Conservation (phyloP, 2,797 vertebrate species). For the Hozukius guyotensis region DNA sequence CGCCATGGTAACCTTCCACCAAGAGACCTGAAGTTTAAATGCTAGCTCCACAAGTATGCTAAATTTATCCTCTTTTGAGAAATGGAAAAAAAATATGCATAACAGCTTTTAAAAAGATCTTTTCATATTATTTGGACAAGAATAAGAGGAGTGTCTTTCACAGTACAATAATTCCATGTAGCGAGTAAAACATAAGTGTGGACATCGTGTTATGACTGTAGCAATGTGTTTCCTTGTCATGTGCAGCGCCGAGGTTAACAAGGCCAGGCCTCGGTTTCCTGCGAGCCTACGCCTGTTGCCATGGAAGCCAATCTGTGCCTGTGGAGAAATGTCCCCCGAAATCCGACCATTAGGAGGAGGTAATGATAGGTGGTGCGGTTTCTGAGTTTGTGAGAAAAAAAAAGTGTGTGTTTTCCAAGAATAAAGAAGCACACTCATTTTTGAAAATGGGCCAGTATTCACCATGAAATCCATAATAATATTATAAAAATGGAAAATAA, state of each 20-base stretch:
- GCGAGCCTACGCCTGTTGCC: constrained; percentile 42
- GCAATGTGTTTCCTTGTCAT: constrained; percentile 35
- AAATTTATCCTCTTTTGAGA: not conserved
- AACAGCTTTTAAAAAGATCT: not conserved
- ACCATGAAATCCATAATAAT: not conserved
- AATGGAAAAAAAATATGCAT: not conserved
- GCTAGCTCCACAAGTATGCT: not conserved
- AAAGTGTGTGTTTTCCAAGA: not conserved
- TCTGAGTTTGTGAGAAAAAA: not conserved
- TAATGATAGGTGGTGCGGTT: constrained; percentile 33
- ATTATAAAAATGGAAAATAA: not conserved
- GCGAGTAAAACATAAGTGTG: not conserved
- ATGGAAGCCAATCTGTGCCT: constrained; percentile 53
- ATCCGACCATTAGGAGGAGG: constrained; percentile 31
- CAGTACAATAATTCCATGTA: not conserved
- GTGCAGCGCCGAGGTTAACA: constrained; percentile 41
- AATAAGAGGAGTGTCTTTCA: not conserved
- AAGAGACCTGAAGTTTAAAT: not conserved
- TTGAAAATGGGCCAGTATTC: constrained; percentile 24
- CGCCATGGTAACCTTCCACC: not conserved
- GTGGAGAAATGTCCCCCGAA: constrained; percentile 29
- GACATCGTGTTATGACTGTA: constrained; percentile 31
- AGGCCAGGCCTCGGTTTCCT: constrained; percentile 20
- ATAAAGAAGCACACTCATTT: not conserved
- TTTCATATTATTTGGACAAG: not conserved